Conservation (phyloP, 2,797 vertebrate genomes). For the Phataginus tetradactyla region DNA sequence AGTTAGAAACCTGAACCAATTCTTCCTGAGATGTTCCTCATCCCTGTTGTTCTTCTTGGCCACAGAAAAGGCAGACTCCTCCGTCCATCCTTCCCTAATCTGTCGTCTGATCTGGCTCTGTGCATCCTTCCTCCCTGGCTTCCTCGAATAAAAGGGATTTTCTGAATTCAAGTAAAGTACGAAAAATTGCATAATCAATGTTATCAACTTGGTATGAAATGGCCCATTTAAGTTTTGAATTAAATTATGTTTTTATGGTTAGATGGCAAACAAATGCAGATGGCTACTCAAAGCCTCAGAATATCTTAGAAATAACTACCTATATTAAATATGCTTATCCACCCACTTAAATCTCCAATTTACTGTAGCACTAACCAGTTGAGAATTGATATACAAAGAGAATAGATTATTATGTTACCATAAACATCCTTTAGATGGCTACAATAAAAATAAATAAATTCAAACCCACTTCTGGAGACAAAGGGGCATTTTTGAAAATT, state of each 20-base stretch:
- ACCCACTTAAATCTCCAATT: conserved; percentile 72
- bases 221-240: conserved; percentile 40
- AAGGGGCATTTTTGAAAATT: not conserved
- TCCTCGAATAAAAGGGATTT: not conserved
- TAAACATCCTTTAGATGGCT: not conserved
- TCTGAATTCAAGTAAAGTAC: conserved; percentile 6
- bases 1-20: not conserved
- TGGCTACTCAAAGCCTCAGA: conserved; percentile 59
- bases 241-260: conserved; percentile 71
- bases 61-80: not conserved
- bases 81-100: not conserved
- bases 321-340: conserved; percentile 72
- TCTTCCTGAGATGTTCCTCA: not conserved
- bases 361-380: conserved; percentile 59
- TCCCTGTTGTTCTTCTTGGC: not conserved
- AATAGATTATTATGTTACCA: conserved; percentile 5
- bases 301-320: conserved; percentile 75
- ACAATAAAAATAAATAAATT: not conserved
- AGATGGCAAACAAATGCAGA: conserved; percentile 54
- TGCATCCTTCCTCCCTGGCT: not conserved
- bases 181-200: not conserved
- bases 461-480: not conserved
- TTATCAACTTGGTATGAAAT: conserved; percentile 60
- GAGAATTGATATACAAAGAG: conserved; percentile 61
- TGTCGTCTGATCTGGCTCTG: not conserved